These are phyloP conservation scores for Phenganax marumi DNA, from an alignment of 92 coral and sea anemone genomes.

Conservation along the genomic window DNA sequence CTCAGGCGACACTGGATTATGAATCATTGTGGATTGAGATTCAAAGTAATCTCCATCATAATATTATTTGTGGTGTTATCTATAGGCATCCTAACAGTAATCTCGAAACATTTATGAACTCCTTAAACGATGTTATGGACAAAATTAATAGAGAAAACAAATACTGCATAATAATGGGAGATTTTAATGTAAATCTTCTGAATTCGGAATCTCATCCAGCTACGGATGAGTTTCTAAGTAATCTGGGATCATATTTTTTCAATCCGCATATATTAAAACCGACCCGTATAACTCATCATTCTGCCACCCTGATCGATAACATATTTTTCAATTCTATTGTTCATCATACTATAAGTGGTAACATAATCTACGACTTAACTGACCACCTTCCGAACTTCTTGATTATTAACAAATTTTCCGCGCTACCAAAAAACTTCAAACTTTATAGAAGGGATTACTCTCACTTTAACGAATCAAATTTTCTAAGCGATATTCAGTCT, in stretches of 20 bases:
- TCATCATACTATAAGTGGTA: neutral
- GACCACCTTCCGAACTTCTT: neutral
- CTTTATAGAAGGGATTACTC: neutral
- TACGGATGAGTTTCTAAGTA: neutral
- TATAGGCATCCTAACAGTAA: neutral
- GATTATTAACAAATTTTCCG: neutral
- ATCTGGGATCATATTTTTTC: neutral
- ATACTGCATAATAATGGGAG: conserved; percentile 3
- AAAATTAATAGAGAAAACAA: no score
- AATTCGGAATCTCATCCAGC: neutral
- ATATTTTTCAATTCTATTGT: neutral
- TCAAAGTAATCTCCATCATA: neutral
- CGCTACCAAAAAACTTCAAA: neutral
- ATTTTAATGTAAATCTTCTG: conserved; percentile 2
- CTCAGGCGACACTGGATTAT: neutral
- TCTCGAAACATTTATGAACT: neutral
- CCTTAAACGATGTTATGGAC: neutral
- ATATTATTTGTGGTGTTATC: no score
- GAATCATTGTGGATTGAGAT: neutral
- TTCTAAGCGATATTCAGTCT: neutral
- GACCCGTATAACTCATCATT: neutral
- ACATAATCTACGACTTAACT: neutral
- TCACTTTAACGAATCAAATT: neutral
- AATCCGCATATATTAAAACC: neutral
- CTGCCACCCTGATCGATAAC: neutral